These are phyloP conservation scores for Polyploca ridens DNA, from an alignment of 2,888 invertebrate genomes.

Conservation along the genomic window DNA sequence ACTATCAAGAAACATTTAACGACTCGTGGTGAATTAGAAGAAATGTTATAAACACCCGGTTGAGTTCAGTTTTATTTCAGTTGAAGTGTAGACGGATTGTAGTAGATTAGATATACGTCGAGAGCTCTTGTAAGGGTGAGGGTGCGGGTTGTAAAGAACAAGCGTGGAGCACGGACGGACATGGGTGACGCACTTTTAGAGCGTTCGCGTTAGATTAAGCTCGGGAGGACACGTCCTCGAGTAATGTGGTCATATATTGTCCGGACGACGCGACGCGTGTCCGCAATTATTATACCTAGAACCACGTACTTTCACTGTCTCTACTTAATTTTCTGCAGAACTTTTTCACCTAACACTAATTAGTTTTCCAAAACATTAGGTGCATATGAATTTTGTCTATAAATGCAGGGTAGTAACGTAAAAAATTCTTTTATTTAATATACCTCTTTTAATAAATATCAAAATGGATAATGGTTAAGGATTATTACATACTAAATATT, in stretches of 20 bases:
- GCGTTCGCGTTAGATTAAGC: conserved; percentile 80
- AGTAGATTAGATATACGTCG: conserved; percentile 33
- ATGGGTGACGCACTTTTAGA: conserved; percentile 77
- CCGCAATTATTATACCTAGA: conserved; percentile 71
- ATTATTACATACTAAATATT: conserved; percentile 22
- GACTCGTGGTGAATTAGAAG: background rate
- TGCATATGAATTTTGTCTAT: background rate
- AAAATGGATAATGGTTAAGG: background rate
- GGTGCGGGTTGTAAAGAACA: conserved; percentile 51
- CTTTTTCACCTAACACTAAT: background rate
- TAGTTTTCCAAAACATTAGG: background rate
- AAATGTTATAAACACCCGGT: background rate
- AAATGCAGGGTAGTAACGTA: background rate
- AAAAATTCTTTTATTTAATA: background rate
- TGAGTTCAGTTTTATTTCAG: background rate
- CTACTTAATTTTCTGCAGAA: background rate
- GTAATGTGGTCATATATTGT: conserved; percentile 83
- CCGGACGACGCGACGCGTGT: conserved; percentile 68
- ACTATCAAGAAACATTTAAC: background rate
- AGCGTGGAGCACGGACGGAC: conserved; percentile 52
- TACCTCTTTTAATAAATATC: too few species aligned
- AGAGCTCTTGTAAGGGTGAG: conserved; percentile 45
- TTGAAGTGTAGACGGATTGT: conserved; percentile 24
- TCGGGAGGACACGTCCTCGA: conserved; percentile 78
- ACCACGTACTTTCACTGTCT: conserved; percentile 27